Percentiles rank a stretch among this genome's conserved stretches.
phyloP scores from a whole-genome alignment of 2,888 invertebrate genomes.

The Acleris laterana region DNA sequence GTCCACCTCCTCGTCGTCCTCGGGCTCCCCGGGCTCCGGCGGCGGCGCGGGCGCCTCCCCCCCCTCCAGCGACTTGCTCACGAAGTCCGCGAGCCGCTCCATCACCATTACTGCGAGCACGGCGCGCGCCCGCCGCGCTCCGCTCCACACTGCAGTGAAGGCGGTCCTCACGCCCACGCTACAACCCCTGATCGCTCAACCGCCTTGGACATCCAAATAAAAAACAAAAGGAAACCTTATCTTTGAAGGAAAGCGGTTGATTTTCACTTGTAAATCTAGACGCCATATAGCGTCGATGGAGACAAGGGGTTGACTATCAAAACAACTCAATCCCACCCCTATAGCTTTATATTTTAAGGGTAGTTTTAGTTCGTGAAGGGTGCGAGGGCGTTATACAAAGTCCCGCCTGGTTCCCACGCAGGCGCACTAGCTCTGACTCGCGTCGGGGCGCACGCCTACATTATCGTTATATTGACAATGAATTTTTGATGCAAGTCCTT shows the following conservation, averaged over 20 bases:
- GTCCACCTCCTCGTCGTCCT: constrained; percentile 75
- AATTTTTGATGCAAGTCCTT: constrained; percentile 72
- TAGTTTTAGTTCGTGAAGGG: constrained; percentile 41
- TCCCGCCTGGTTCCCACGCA: constrained; percentile 74
- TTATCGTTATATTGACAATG: constrained; percentile 78
- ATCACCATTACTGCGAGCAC: constrained; percentile 85
- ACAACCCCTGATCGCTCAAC: not conserved
- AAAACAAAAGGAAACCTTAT: constrained; percentile 39
- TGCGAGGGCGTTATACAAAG: constrained; percentile 58
- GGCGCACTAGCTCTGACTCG: constrained; percentile 60
- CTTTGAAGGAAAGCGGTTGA: no score
- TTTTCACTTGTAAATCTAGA: no score
- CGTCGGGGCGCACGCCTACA: constrained; percentile 78
- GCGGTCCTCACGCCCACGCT: constrained; percentile 67
- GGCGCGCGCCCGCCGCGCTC: constrained; percentile 75
- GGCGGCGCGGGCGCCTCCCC: constrained; percentile 79
- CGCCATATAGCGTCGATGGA: no score
- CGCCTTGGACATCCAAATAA: no score
- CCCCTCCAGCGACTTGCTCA: constrained; percentile 93
- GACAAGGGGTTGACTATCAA: constrained; percentile 1
- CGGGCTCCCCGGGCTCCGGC: constrained; percentile 76
- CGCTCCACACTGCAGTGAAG: constrained; percentile 65
- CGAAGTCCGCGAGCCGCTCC: constrained; percentile 96
- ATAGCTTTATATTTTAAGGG: constrained; percentile 37
- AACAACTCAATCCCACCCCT: constrained; percentile 9